phyloP scores from a whole-genome alignment of 1,140 invertebrate species.

The Pseudachorutes palmiensis region DNA sequence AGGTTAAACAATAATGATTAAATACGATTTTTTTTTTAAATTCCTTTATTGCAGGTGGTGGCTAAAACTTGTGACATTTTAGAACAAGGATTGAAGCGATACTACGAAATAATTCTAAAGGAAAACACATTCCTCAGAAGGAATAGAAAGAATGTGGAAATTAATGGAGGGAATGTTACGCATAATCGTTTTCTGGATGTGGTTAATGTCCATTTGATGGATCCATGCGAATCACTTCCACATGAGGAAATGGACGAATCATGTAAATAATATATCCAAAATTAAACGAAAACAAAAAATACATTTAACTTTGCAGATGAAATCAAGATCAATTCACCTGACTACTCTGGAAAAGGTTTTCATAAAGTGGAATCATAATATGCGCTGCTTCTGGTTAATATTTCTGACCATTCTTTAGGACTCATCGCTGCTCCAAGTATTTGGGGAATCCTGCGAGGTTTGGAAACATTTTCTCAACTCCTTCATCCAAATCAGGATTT shows the following conservation, averaged over 20 bases:
- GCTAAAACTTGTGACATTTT: constrained; percentile 50
- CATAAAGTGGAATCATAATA: background rate
- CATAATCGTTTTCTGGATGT: constrained; percentile 41
- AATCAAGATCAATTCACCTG: constrained; percentile 44
- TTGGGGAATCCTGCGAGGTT: constrained; percentile 36
- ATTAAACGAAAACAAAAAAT: constrained; percentile 41
- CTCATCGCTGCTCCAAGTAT: constrained; percentile 40
- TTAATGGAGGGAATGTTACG: background rate
- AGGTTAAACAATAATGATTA: constrained; percentile 26
- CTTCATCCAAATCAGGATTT: constrained; percentile 28
- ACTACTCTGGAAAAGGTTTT: constrained; percentile 36
- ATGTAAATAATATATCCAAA: constrained; percentile 49
- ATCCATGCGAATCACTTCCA: constrained; percentile 52
- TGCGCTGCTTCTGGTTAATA: background rate
- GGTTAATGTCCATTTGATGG: constrained; percentile 48
- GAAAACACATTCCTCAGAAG: constrained; percentile 5
- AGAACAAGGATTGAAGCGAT: constrained; percentile 50
- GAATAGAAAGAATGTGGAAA: background rate
- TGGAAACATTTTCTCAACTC: constrained; percentile 38
- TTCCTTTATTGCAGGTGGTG: too few species aligned
- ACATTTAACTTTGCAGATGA: constrained; percentile 43
- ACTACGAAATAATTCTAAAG: constrained; percentile 42
- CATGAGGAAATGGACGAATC: constrained; percentile 60
- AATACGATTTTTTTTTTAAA: constrained; percentile 20
- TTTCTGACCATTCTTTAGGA: constrained; percentile 20